Base-by-base conservation (phyloP, 2,888 invertebrate species). In the Catocala nupta region DNA sequence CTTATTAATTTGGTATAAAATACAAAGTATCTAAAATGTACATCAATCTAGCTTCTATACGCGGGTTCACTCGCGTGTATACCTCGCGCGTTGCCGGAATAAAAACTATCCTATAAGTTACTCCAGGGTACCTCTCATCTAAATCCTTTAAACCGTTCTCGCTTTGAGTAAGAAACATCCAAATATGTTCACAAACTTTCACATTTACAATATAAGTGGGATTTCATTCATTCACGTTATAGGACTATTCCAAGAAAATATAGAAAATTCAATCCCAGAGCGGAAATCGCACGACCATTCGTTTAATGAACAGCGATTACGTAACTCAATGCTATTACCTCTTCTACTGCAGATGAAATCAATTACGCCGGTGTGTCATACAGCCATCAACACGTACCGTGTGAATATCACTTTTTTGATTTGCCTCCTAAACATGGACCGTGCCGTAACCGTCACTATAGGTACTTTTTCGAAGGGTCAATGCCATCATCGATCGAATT, bases 291-390 rank as follows among this genome's bases (percentile, higher is more conserved):
- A 34, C 10, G 39, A 2, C 0, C n/a, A 56, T 48, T 56, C n/a
- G 36, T 52, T 48, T 48, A 52, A 48, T 47, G 47, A 52, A 65
- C 53, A 50, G 64, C 66, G 66, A 63, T 68, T n/a, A 55, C 43
- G 16, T 49, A 51, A 49, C 53, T 61, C 55, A 49, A 16, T 6
- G 8, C 34, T 55, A 50, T 67, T 63, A 60, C 68, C 65, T 64
- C 65, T 64, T 44, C 48, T 3, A 25, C 53, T 47, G 60, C 60
- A 61, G 48, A 44, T 48, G 52, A 48, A 62, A 62, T 62, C 47
- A 42, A 62, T 62, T 62, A 16, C 16, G 5, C 11, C 56, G 33
- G 6, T 12, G 42, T 52, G 10, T 56, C 45, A 39, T 39, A 39
- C 36, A 39, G 9, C 8, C 36, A 39, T 39, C 42, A 43, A 12